phyloP scores from a whole-genome alignment of 2,113 vertebrate species.

The Hucho hucho region DNA sequence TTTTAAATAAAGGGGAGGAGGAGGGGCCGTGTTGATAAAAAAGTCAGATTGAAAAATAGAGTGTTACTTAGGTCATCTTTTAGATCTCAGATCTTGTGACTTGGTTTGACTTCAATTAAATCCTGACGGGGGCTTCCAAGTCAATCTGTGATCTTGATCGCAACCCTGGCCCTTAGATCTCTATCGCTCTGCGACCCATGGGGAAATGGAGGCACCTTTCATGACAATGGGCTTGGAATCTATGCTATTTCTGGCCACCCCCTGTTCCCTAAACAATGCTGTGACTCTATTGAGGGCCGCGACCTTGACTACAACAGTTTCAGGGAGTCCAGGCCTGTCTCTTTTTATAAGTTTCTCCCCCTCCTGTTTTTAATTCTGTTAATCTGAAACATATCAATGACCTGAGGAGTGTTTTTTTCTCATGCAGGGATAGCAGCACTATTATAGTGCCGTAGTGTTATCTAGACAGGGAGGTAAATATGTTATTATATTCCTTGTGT shows the following conservation, averaged over 20 bases:
- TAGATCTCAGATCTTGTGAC: conserved; percentile 75
- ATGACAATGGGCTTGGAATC: conserved; percentile 67
- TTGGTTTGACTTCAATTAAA: conserved; percentile 82
- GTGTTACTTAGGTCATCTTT: conserved; percentile 71
- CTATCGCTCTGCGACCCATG: conserved; percentile 67
- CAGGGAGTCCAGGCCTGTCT: conserved; percentile 15
- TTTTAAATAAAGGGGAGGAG: conserved; percentile 52
- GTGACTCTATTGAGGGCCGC: conserved; percentile 64
- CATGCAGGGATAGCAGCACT: not conserved
- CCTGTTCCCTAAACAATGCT: conserved; percentile 60
- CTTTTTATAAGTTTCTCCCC: not conserved
- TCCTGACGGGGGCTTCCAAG: conserved; percentile 70
- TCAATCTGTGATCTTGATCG: conserved; percentile 80
- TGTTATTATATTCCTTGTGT: too few relatives aligned
- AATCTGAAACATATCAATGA: too few relatives aligned
- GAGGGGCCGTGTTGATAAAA: conserved; percentile 45
- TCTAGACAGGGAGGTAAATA: too few relatives aligned
- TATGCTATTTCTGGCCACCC: conserved; percentile 59
- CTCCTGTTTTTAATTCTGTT: not conserved
- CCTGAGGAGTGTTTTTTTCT: too few relatives aligned
- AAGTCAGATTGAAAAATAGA: conserved; percentile 48
- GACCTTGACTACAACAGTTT: conserved; percentile 60
- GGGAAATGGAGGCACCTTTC: conserved; percentile 72
- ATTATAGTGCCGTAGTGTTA: too few relatives aligned
- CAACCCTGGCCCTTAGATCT: conserved; percentile 71